These are phyloP conservation scores for Ailuropoda melanoleuca DNA, from an alignment of 2,113 vertebrate genomes.

Conservation along the genomic window DNA sequence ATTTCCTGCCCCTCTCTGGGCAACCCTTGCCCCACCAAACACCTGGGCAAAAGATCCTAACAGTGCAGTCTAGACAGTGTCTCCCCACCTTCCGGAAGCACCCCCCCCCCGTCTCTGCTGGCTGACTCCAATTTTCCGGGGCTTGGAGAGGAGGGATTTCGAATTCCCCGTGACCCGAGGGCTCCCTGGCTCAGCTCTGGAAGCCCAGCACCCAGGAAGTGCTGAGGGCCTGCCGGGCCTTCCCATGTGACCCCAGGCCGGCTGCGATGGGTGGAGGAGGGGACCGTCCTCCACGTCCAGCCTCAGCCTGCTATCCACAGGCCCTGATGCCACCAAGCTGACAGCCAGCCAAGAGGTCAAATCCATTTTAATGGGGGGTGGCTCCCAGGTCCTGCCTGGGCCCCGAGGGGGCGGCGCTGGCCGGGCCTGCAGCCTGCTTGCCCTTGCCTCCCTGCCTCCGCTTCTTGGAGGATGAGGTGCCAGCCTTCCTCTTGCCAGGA, in stretches of 20 bases:
- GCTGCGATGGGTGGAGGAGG: rapidly evolving
- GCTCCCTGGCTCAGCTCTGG: rapidly evolving
- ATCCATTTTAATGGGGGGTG: constrained; percentile 58
- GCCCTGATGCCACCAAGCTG: constrained; percentile 68
- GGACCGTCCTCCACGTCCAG: rapidly evolving
- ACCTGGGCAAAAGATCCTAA: background rate
- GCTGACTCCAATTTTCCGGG: background rate
- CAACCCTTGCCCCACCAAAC: background rate
- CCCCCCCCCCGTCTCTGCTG: no score
- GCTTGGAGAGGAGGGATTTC: no score
- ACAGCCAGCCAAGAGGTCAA: background rate
- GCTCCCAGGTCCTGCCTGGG: constrained; percentile 27
- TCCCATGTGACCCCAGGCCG: rapidly evolving
- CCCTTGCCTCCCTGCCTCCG: background rate
- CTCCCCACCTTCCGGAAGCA: background rate
- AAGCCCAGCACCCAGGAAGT: background rate
- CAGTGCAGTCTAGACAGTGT: rapidly evolving
- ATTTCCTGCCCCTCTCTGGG: background rate
- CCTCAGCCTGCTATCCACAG: constrained; percentile 14
- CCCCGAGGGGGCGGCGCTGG: background rate
- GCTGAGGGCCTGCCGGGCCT: background rate
- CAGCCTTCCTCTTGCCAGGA: rapidly evolving
- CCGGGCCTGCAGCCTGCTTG: background rate
- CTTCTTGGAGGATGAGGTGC: background rate
- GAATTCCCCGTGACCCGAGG: background rate